Percentiles rank a stretch among this genome's conserved stretches.
phyloP scores from a whole-genome alignment of 2,888 invertebrate genomes.

The Stenotaenia linearis region DNA sequence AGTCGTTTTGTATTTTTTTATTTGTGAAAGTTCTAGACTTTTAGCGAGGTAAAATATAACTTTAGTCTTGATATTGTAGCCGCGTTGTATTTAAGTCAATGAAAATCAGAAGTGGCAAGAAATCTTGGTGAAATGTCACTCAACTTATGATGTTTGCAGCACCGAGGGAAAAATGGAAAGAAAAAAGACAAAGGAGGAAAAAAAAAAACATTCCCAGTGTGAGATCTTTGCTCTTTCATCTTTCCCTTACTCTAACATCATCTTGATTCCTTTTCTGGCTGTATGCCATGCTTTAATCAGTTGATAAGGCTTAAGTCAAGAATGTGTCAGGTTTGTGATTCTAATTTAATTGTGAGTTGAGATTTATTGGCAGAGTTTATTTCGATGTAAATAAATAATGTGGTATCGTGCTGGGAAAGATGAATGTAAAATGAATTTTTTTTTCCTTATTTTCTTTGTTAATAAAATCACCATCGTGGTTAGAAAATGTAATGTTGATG shows the following conservation, averaged over 20 bases:
- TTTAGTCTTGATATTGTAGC: background rate
- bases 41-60: background rate
- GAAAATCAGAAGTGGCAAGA: background rate
- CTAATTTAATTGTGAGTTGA: background rate
- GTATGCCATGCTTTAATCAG: background rate
- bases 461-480: too few species aligned
- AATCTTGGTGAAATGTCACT: slow-evolving; percentile 1
- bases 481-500: too few species aligned
- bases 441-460: background rate
- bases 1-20: background rate
- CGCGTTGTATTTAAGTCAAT: slow-evolving; percentile 11
- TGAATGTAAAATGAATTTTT: background rate
- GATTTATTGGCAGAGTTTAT: background rate
- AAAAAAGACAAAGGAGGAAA: background rate
- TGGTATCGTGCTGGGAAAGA: background rate
- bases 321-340: background rate
- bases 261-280: background rate
- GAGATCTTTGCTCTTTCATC: slow-evolving; percentile 3
- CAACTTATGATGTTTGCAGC: background rate
- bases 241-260: background rate
- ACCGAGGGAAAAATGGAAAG: background rate
- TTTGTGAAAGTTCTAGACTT: background rate
- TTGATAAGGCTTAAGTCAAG: background rate
- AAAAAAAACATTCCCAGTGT: background rate
- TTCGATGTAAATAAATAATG: background rate